Base-by-base conservation (phyloP, 1,140 invertebrate genomes). In the Forficula auricularia region DNA sequence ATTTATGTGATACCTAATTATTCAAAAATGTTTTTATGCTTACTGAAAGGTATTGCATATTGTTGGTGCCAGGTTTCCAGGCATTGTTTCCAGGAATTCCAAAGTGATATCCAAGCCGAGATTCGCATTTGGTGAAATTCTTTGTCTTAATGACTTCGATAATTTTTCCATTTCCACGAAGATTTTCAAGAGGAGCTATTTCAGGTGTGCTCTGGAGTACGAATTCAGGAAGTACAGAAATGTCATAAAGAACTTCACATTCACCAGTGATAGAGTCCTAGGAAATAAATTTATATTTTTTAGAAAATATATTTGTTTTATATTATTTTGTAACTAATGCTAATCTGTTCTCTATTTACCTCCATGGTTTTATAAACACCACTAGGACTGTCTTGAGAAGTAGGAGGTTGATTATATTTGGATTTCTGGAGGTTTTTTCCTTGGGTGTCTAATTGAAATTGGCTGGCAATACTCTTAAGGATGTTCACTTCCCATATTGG, bases 301-400 rank as follows among this genome's bases (percentile, higher is more conserved):
- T n/a, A n/a, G n/a, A n/a, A n/a, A n/a, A n/a, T n/a, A n/a, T n/a
- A n/a, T n/a, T n/a, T n/a, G n/a, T n/a, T n/a, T n/a, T n/a, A n/a
- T n/a, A n/a, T n/a, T n/a, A n/a, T n/a, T n/a, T n/a, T n/a, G n/a
- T n/a, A n/a, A n/a, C n/a, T n/a, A n/a, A n/a, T n/a, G n/a, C n/a
- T n/a, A n/a, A n/a, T n/a, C n/a, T n/a, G n/a, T n/a, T 19, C 13
- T 34, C 14, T 32, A 32, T 16, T 42, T 9, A 47, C 36, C 38
- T 82, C 79, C 70, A 78, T 73, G 22, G 68, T 70, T 43, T 65
- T 73, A 59, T 66, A 81, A 12, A 64, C 57, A 2, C 64, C 71
- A 47, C 64, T 40, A 6, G 22, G 22, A 6, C 22, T 10, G 4
- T 27, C 22, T 6, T 14, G 19, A 16, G 36, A 22, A 9, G 16